Evolutionary conservation across 2,113 vertebrate species (phyloP).

Genomic region (Merops nubicus): DNA sequence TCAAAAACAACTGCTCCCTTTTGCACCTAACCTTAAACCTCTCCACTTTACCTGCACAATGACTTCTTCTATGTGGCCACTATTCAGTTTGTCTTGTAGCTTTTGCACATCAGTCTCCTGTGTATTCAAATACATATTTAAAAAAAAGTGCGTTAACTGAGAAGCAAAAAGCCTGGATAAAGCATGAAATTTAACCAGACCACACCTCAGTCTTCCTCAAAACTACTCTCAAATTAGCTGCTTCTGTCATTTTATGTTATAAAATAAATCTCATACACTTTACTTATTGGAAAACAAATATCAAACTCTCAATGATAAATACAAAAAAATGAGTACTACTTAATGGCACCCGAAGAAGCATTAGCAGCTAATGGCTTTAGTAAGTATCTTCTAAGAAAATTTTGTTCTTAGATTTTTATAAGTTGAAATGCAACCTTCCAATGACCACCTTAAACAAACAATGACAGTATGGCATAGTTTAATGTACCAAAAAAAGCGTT

Average conservation of each 20-base stretch:
- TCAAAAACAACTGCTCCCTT: background rate
- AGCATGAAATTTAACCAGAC: background rate
- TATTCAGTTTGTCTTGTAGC: conserved; percentile 86
- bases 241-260: background rate
- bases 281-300: background rate
- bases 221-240: background rate
- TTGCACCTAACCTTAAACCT: background rate
- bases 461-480: background rate
- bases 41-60: conserved; percentile 84
- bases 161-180: background rate
- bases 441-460: background rate
- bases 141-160: background rate
- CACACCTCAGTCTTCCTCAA: background rate
- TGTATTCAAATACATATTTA: conserved; percentile 21
- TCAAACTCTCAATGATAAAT: background rate
- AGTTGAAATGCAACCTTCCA: background rate
- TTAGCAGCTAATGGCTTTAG: background rate
- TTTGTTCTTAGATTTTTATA: background rate
- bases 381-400: background rate
- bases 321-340: background rate
- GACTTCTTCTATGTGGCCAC: conserved; percentile 93
- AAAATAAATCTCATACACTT: background rate
- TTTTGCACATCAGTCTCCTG: conserved; percentile 87
- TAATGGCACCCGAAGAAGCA: background rate
- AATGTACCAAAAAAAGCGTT: background rate